Evolutionary conservation across 1,140 invertebrate species (phyloP), one percentile per base, ranked within the genome.

Genomic region (Bombus pyrosoma): DNA sequence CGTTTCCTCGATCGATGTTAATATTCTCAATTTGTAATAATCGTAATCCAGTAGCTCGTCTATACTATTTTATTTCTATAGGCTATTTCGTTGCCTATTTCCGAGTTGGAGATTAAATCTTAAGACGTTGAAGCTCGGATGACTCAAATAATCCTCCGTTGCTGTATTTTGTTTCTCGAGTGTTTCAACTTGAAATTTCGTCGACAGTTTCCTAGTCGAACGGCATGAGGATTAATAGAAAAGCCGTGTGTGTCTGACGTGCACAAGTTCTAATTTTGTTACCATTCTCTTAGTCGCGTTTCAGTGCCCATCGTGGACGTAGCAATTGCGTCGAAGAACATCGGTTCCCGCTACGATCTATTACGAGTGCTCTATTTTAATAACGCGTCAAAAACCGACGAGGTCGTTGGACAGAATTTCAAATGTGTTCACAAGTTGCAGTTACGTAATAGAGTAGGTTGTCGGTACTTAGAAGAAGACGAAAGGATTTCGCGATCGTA

Each of bases 281-380:
- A 13, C 74, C 25, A 77, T 77, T 83, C n/a, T 78, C 41, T 34
- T 25, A 34, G 34, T 10, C 25, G 59, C 8, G 28, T 39, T 57
- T 41, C 41, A 15, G 10, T 22, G 43, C 9, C 22, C 34, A 77
- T 68, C 66, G 66, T 37, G 9, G 34, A 25, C 32, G 22, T 34
- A 10, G 18, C 3, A 32, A 9, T 68, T 34, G 32, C 62, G 43
- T 28, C 47, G 25, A 41, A 34, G 37, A n/a, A 2, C 9, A 39
- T 32, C n/a, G 18, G 43, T 34, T 41, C 28, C 32, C 37, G 62
- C 8, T 39, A 43, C 37, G 39, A 47, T n/a, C 28, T 43, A 71
- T 84, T 79, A 79, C 32, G 34, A 37, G n/a, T 39, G 53, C 47
- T 79, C 82, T 71, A 71, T 79, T 79, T 76, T 83, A 66, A 84